Base-by-base conservation (phyloP, 92 coral and sea anemone species). In the Virgularia gustaviana region DNA sequence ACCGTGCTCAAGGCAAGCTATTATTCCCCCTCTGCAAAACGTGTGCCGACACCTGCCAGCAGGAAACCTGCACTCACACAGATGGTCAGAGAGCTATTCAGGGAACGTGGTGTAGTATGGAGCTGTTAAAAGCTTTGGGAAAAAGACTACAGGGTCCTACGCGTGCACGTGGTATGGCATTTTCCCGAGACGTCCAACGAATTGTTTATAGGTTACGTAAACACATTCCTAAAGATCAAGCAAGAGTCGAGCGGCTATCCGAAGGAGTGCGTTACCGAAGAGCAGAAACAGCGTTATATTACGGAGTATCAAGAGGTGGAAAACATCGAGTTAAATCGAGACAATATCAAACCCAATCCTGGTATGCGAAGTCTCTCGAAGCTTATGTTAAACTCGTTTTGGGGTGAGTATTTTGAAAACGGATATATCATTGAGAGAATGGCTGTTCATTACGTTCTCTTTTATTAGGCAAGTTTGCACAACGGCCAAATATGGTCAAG, bases 151-250 rank as follows among this genome's bases (percentile, higher is more conserved):
- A 16, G 51, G 2, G 37, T 60, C 20, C 37, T 60, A 60, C 32
- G 32, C 24, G 35, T 60, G 2, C 67, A 60, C 67, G 67, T 24
- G 37, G 67, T 60, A 36, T 60, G 67, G 67, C 67, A 60, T 60
- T 60, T 60, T 60, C 67, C 67, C 23, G 67, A 60, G n/a, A 27
- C 67, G 5, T 60, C 67, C 6, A 39, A 60, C 67, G 67, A 60
- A 4, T 43, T 43, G 51, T 43, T 43, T 20, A 43, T 13, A 43
- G 51, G 19, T 43, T 43, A 43, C 19, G 51, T 43, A 20, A 43
- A 43, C 51, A 43, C 51, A 16, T 43, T 43, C 4, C 51, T 43
- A 16, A 43, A 43, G n/a, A n/a, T n/a, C n/a, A n/a, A n/a, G n/a
- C n/a, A n/a, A n/a, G n/a, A n/a, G n/a, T n/a, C n/a, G n/a, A 43